Conservation (phyloP, 2,888 invertebrate genomes). For the Pachliopta kotzebuea region DNA sequence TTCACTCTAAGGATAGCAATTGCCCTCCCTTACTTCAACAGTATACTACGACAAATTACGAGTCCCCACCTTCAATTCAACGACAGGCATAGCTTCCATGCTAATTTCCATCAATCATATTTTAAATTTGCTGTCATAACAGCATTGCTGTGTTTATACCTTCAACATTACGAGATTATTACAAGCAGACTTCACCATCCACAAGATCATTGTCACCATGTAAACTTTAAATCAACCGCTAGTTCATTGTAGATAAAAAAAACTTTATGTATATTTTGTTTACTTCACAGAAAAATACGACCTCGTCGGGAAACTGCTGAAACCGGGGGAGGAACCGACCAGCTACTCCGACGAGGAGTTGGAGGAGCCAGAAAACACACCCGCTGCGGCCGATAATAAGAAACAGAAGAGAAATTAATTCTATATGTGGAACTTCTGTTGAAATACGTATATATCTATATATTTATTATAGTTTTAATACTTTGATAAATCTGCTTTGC, state of each 20-base stretch:
- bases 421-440: slow-evolving; percentile 8
- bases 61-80: too few species aligned
- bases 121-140: too few species aligned
- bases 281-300: slow-evolving; percentile 93
- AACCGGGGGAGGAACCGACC: slow-evolving; percentile 93
- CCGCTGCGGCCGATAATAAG: slow-evolving; percentile 50
- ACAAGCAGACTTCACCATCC: too few species aligned
- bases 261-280: slow-evolving; percentile 34
- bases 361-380: slow-evolving; percentile 70
- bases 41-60: too few species aligned
- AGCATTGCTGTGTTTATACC: too few species aligned
- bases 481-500: slow-evolving; percentile 19
- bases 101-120: too few species aligned
- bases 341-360: slow-evolving; percentile 95
- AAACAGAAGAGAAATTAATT: slow-evolving; percentile 45
- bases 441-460: background rate
- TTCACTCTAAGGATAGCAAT: too few species aligned
- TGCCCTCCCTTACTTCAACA: too few species aligned
- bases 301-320: slow-evolving; percentile 92
- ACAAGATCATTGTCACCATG: too few species aligned
- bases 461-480: slow-evolving; percentile 23
- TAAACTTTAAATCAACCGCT: too few species aligned
- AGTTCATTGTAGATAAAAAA: background rate
- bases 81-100: too few species aligned
- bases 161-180: too few species aligned